These are phyloP conservation scores for Leucoptera coffeella DNA, from an alignment of 2,888 invertebrate species.

Conservation along the genomic window DNA sequence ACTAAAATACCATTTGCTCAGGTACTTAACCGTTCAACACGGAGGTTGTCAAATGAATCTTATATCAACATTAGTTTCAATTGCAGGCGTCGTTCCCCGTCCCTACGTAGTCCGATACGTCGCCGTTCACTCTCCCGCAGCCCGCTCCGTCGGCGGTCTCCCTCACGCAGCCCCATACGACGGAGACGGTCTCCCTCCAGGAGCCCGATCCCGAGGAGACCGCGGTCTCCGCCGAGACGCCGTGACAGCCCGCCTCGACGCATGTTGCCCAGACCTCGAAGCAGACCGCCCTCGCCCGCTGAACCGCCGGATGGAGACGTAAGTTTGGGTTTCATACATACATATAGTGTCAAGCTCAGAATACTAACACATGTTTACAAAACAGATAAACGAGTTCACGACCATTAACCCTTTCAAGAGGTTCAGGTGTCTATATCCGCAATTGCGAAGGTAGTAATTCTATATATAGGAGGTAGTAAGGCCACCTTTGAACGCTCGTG, in stretches of 20 bases:
- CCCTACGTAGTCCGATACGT: slow-evolving; percentile 6
- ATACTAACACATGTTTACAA: no score
- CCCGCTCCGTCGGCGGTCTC: slow-evolving; percentile 8
- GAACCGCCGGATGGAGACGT: slow-evolving; percentile 15
- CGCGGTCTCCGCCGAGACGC: slow-evolving; percentile 10
- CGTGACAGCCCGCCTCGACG: slow-evolving; percentile 17
- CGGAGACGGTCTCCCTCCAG: slow-evolving; percentile 11
- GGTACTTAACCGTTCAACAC: no score
- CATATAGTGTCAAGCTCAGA: no score
- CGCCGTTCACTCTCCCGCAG: slow-evolving; percentile 7
- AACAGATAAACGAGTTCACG: no score
- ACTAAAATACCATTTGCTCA: no score
- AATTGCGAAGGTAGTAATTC: no score
- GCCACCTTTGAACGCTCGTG: no score
- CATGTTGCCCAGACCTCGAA: slow-evolving; percentile 13
- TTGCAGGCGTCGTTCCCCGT: not conserved
- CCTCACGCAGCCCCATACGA: slow-evolving; percentile 5
- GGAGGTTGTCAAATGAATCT: no score
- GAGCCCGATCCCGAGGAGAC: slow-evolving; percentile 23
- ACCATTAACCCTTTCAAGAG: no score
- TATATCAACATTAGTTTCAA: no score
- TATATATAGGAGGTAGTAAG: no score
- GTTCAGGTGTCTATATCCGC: no score
- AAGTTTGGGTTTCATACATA: slow-evolving; percentile 10
- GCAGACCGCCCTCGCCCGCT: slow-evolving; percentile 13